phyloP scores from a whole-genome alignment of 2,888 invertebrate genomes.

The Dicranocentrus wangi region DNA sequence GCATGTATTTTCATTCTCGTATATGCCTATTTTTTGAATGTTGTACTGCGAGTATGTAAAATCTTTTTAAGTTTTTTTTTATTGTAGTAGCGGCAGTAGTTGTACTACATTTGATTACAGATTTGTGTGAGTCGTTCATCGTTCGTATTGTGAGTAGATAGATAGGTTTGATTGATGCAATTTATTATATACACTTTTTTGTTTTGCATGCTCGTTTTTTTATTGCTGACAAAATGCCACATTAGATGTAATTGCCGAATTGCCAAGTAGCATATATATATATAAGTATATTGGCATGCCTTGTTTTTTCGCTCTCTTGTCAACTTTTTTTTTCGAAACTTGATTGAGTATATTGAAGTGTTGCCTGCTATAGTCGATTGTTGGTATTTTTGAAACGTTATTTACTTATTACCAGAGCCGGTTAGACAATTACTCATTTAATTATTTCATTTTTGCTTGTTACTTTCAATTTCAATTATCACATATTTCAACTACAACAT shows the following conservation, averaged over 20 bases:
- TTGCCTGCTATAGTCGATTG: too few relatives aligned
- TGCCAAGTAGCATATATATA: not conserved
- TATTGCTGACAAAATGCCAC: conserved; percentile 19
- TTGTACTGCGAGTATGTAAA: not conserved
- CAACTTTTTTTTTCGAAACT: too few relatives aligned
- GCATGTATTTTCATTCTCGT: too few relatives aligned
- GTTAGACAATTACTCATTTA: conserved; percentile 48
- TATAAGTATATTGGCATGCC: not conserved
- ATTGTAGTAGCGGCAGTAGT: not conserved
- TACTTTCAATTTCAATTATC: conserved; percentile 53
- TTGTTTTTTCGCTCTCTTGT: too few relatives aligned
- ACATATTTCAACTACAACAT: too few relatives aligned
- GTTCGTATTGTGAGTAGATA: not conserved
- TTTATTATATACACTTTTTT: too few relatives aligned
- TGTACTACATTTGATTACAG: not conserved
- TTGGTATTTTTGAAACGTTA: not conserved
- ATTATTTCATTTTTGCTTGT: conserved; percentile 47
- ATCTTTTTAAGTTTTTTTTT: not conserved
- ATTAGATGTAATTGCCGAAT: not conserved
- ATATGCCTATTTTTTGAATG: not conserved
- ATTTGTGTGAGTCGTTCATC: not conserved
- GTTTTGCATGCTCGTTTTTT: conserved; percentile 13
- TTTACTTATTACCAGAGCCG: conserved; percentile 11
- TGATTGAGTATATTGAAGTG: too few relatives aligned
- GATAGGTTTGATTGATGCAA: too few relatives aligned